phyloP scores from a whole-genome alignment of 1,140 invertebrate species.

The Pseudomyrmex cubaensis region DNA sequence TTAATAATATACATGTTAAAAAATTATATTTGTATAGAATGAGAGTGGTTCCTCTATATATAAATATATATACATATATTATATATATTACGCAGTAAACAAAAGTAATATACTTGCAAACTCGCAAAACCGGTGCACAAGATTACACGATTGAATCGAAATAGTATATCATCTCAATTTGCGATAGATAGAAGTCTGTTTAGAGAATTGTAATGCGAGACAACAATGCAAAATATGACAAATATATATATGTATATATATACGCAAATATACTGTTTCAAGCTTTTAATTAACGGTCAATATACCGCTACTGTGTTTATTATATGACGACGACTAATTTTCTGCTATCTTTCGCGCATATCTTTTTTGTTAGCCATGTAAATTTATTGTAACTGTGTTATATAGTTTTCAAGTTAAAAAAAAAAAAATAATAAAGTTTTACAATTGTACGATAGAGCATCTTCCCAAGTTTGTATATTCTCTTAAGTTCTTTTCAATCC shows the following conservation, averaged over 20 bases:
- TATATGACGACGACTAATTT: constrained; percentile 26
- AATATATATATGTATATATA: constrained; percentile 1
- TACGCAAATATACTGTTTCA: constrained; percentile 30
- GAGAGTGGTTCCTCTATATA: constrained; percentile 66
- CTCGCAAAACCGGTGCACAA: constrained; percentile 19
- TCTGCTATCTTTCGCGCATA: constrained; percentile 31
- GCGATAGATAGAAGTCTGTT: not conserved
- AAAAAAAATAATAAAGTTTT: constrained; percentile 49
- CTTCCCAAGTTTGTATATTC: not conserved
- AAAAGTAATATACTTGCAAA: not conserved
- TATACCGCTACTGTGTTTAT: constrained; percentile 9
- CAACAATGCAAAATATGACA: not conserved
- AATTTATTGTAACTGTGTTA: constrained; percentile 49
- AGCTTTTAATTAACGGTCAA: constrained; percentile 40
- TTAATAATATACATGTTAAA: constrained; percentile 57
- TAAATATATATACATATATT: constrained; percentile 35
- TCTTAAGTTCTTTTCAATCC: no score
- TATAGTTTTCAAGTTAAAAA: constrained; percentile 37
- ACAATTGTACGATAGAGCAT: constrained; percentile 9
- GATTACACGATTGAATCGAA: constrained; percentile 27
- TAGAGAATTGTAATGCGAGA: constrained; percentile 2
- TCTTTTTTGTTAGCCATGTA: constrained; percentile 22
- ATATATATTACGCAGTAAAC: constrained; percentile 26
- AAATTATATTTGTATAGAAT: constrained; percentile 70
- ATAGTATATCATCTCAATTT: constrained; percentile 47